Evolutionary conservation across 2,888 invertebrate species (phyloP), one percentile per base, ranked within the genome.

Genomic region (Lamproptera curius): DNA sequence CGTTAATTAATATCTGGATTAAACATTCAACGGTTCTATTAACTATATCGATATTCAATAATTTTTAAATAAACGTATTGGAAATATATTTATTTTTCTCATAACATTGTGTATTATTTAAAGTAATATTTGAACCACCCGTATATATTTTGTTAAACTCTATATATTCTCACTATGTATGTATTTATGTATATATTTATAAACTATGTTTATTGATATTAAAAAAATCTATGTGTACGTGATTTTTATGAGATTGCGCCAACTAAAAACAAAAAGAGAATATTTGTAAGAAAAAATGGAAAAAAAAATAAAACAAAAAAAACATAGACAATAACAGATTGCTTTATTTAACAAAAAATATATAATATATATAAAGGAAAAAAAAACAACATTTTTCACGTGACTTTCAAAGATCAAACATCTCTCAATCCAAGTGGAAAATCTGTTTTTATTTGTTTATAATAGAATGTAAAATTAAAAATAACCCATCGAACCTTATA

Each of bases 271-370:
- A 42, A 55, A 62, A 53, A 57, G 54, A 61, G 52, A 59, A 56
- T 62, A 63, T 61, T 59, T 43, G 4, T 53, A 53, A 42, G 13
- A 42, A 58, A 63, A 67, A 70, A 67, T 69, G 50, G 46, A 44
- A 20, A 71, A 65, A 65, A 79, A 84, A 84, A 82, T 76, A 78
- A 87, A 84, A 81, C 73, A 38, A 70, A 85, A 10, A 81, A 77
- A 64, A 65, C 60, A 71, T 81, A 77, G 84, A 86, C 85, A 85
- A 86, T 87, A 87, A 87, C 87, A 85, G 80, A 81, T 85, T 86
- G 84, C 83, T 87, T 87, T 87, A 87, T 87, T 86, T 86, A 87
- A 87, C 87, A 87, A 87, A 86, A 86, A 86, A 86, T 85, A 86
- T 85, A 86, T 84, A 84, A 83, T 83, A 85, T 86, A 84, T 81